phyloP scores from a whole-genome alignment of 2,113 vertebrate species.

The Semicossyphus pulcher region DNA sequence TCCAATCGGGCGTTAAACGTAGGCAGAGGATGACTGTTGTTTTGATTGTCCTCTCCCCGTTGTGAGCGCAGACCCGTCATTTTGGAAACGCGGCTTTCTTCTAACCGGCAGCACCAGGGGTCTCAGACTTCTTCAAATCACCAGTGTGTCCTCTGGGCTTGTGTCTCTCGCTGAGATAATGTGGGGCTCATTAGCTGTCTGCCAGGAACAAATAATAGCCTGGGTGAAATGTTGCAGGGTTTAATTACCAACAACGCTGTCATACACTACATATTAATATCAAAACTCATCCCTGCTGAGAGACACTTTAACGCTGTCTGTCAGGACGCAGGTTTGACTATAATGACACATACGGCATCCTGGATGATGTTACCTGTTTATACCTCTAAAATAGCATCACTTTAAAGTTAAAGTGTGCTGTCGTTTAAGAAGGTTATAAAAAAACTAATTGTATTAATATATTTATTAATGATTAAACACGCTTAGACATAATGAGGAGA shows the following conservation, averaged over 20 bases:
- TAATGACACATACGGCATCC: neutral
- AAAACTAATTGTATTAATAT: no score
- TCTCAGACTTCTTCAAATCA: constrained; percentile 54
- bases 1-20: constrained; percentile 56
- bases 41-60: constrained; percentile 21
- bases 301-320: constrained; percentile 26
- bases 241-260: constrained; percentile 72
- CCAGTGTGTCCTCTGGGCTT: constrained; percentile 65
- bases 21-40: constrained; percentile 41
- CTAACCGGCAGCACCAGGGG: constrained; percentile 35
- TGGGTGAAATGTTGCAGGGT: constrained; percentile 68
- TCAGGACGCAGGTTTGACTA: constrained; percentile 9
- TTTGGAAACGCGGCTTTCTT: constrained; percentile 38
- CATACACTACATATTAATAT: constrained; percentile 68
- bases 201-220: constrained; percentile 69
- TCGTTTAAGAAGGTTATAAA: no score
- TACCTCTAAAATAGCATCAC: neutral
- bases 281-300: constrained; percentile 54
- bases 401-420: no score
- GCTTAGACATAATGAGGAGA: no score
- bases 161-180: constrained; percentile 73
- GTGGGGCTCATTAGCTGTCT: constrained; percentile 72
- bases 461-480: no score
- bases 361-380: neutral
- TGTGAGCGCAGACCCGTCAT: constrained; percentile 10